Base-by-base conservation (phyloP, 92 coral and sea anemone species). In the Heliopora coerulea region DNA sequence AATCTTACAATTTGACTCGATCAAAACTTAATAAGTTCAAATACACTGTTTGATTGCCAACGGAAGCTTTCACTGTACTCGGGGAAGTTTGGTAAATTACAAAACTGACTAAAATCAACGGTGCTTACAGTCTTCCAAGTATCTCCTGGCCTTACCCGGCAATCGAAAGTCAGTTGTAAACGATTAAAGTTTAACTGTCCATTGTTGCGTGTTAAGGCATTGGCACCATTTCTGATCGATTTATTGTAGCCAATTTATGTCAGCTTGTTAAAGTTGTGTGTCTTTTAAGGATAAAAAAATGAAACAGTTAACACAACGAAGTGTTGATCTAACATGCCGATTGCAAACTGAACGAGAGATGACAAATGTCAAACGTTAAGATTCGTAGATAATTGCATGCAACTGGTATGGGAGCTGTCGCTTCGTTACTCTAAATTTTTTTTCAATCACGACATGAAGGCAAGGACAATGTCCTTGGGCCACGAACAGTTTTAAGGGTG, bases 331-430 rank as follows among this genome's bases (percentile, higher is more conserved):
- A 54, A 54, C 24, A 70, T 58, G 52, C 30, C 62, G 77, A 70
- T 70, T 70, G 62, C 75, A 54, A 70, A 67, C n/a, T 46, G 74
- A 12, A 67, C 74, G 74, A 44, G 29, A 48, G 74, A 70, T 70
- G 77, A 70, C 77, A 70, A 70, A 70, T 52, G 77, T 68, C 75
- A 68, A 50, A 26, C 54, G 54, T 34, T 70, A n/a, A 70, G 62
- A 70, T 70, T 70, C 77, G 77, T 70, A 70, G 77, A 70, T 70
- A 70, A 70, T 70, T 50, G 63, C 77, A 54, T 34, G 27, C 77
- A 54, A 54, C 77, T 50, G n/a, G 77, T 19, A 44, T 34, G 28
- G 25, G 57, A 52, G 35, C 31, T 67, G 74, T 13, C 74, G 54
- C 54, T 67, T 21, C 74, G 56, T 49, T 39, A 49, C 3, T 44